These are phyloP conservation scores for Cyphomyrus plagiostoma DNA, from an alignment of 2,113 vertebrate species.

Conservation along the genomic window DNA sequence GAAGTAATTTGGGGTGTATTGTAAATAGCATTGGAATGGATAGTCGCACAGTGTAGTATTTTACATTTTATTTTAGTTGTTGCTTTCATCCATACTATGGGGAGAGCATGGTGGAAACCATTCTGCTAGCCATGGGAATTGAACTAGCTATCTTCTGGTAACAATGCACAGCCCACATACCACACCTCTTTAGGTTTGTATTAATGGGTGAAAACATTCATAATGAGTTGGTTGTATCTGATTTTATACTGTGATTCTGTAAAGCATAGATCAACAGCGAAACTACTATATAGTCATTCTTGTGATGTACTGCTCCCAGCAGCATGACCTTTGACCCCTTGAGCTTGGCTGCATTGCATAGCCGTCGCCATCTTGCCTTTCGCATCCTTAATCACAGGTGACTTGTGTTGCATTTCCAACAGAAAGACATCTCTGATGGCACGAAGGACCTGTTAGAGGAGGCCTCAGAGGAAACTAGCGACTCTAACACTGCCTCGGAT, in stretches of 20 bases:
- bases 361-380: not conserved
- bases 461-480: constrained; percentile 83
- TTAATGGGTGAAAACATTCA: not conserved
- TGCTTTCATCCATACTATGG: not conserved
- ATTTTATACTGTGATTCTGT: not conserved
- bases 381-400: not conserved
- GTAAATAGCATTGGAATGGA: not conserved
- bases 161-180: not conserved
- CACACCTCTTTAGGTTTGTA: not conserved
- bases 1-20: not conserved
- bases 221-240: not conserved
- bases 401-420: constrained; percentile 29
- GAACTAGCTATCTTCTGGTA: not conserved
- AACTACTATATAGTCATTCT: not conserved
- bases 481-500: constrained; percentile 69
- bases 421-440: constrained; percentile 84
- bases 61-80: not conserved
- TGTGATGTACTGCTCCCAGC: not conserved
- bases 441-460: constrained; percentile 80
- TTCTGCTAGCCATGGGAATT: not conserved
- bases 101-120: not conserved
- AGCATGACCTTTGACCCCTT: not conserved
- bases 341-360: not conserved
- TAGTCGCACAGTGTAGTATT: not conserved
- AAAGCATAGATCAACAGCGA: not conserved